Evolutionary conservation across 2,888 invertebrate genomes (phyloP).

Genomic region (Syrista parreyssii): DNA sequence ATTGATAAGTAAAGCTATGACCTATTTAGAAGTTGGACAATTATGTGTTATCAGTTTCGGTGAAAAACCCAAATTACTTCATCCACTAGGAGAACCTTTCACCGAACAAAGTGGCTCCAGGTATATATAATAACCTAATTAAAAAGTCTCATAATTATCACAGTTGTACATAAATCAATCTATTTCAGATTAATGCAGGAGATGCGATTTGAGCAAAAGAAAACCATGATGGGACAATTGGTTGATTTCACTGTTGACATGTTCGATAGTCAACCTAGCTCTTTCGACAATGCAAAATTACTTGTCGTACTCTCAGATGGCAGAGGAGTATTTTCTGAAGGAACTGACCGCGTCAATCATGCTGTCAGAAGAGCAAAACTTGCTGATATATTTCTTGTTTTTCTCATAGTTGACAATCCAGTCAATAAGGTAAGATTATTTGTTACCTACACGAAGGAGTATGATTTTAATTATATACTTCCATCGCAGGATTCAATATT

Average conservation of each 20-base stretch:
- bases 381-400: slow-evolving; percentile 91
- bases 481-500: slow-evolving; percentile 85
- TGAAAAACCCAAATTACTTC: slow-evolving; percentile 85
- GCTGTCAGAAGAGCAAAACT: slow-evolving; percentile 86
- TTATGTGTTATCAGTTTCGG: slow-evolving; percentile 93
- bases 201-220: slow-evolving; percentile 89
- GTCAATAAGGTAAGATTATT: slow-evolving; percentile 78
- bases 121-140: slow-evolving; percentile 38
- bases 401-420: slow-evolving; percentile 95
- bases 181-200: slow-evolving; percentile 76
- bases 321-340: slow-evolving; percentile 90
- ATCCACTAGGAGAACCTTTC: slow-evolving; percentile 87
- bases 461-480: slow-evolving; percentile 25
- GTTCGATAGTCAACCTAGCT: slow-evolving; percentile 70
- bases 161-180: slow-evolving; percentile 6
- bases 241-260: slow-evolving; percentile 82
- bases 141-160: background rate
- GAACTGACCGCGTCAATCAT: slow-evolving; percentile 79
- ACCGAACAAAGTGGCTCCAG: slow-evolving; percentile 86
- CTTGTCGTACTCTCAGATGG: slow-evolving; percentile 96
- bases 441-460: background rate
- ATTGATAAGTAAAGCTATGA: slow-evolving; percentile 87
- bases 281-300: slow-evolving; percentile 80
- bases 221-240: slow-evolving; percentile 87
- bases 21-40: slow-evolving; percentile 93